Evolutionary conservation across 1,140 invertebrate genomes (phyloP).

Genomic region (Aphelenchoides avenae): DNA sequence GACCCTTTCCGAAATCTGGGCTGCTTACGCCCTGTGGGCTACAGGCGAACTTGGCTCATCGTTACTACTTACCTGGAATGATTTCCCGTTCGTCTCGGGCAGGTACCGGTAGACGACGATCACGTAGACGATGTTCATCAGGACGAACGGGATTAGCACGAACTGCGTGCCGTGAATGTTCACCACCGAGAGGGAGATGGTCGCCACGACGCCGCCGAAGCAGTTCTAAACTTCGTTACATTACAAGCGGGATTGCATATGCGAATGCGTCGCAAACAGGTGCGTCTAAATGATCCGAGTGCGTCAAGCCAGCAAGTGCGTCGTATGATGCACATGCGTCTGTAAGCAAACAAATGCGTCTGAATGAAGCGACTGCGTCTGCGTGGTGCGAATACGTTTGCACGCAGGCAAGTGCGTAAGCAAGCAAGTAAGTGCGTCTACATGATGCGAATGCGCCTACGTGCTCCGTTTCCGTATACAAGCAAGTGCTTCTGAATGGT

Average conservation of each 20-base stretch:
- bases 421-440: too few species aligned
- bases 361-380: too few species aligned
- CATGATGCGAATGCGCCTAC: too few species aligned
- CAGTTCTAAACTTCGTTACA: conserved; percentile 35
- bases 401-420: too few species aligned
- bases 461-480: too few species aligned
- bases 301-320: too few species aligned
- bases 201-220: conserved; percentile 38
- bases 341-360: too few species aligned
- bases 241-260: too few species aligned
- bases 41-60: neutral
- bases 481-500: conserved; percentile 10
- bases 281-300: too few species aligned
- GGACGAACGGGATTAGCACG: conserved; percentile 30
- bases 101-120: conserved; percentile 18
- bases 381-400: too few species aligned
- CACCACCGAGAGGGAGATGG: conserved; percentile 25
- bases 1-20: neutral
- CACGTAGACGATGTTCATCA: conserved; percentile 43
- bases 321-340: too few species aligned
- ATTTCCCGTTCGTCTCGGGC: conserved; percentile 43
- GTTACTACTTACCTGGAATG: conserved; percentile 30
- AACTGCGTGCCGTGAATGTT: conserved; percentile 38
- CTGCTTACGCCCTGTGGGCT: neutral
- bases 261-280: too few species aligned